phyloP scores from a whole-genome alignment of 2,113 vertebrate genomes.

The Elephas maximus region DNA sequence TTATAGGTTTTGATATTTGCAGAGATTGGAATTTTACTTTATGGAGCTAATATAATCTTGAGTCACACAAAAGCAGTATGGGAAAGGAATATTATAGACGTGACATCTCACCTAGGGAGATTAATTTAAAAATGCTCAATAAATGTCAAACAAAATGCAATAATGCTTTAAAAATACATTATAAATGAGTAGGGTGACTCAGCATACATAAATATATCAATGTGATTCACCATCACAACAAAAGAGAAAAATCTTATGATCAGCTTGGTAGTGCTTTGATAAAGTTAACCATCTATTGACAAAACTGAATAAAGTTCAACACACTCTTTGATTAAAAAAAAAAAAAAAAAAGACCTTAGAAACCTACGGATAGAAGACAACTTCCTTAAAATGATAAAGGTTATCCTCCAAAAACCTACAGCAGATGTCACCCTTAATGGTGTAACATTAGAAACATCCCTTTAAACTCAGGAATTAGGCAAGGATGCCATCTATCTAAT shows the following conservation, averaged over 20 bases:
- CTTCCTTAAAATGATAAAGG: background rate
- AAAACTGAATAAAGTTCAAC: background rate
- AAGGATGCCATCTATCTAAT: too few species aligned
- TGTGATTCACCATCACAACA: background rate
- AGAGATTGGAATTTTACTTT: background rate
- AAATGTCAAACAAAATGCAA: background rate
- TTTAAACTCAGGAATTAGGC: too few species aligned
- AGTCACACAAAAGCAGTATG: background rate
- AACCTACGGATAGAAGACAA: background rate
- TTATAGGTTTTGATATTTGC: background rate
- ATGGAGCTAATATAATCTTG: background rate
- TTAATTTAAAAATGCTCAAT: background rate
- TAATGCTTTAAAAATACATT: background rate
- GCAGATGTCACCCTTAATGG: too few species aligned
- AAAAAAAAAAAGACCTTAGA: background rate
- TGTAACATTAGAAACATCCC: too few species aligned
- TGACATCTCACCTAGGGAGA: background rate
- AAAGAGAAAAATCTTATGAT: background rate
- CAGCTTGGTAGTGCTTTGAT: background rate
- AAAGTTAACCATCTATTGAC: background rate
- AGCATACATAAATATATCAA: background rate
- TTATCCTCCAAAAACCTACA: background rate
- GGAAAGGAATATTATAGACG: background rate
- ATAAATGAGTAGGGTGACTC: background rate
- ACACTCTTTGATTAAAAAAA: background rate